These are phyloP conservation scores for Cyanoliseus patagonus DNA, from an alignment of 2,113 vertebrate genomes.

Conservation along the genomic window DNA sequence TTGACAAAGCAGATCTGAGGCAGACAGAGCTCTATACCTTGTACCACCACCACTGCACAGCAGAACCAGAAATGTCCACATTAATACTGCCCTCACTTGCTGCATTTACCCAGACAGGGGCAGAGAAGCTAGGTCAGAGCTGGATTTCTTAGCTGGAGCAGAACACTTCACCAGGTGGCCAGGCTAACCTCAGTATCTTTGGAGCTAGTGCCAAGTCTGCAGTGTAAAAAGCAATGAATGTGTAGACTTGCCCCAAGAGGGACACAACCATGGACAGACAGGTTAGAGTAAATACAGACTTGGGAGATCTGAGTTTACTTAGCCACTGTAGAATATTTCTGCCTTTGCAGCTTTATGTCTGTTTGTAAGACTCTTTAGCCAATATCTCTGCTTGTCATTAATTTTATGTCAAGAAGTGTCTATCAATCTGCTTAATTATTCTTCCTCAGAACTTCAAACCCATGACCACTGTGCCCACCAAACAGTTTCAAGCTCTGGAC, in stretches of 20 bases:
- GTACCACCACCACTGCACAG: not conserved
- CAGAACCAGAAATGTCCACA: not conserved
- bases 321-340: not conserved
- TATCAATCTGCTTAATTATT: not conserved
- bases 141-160: not conserved
- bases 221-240: not conserved
- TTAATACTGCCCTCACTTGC: not conserved
- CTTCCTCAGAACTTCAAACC: not conserved
- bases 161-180: not conserved
- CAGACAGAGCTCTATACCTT: not conserved
- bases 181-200: not conserved
- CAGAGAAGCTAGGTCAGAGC: not conserved
- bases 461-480: not conserved
- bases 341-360: not conserved
- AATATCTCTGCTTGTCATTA: not conserved
- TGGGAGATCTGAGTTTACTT: not conserved
- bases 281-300: not conserved
- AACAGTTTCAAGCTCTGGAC: not conserved
- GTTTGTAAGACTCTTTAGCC: not conserved
- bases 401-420: not conserved
- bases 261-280: not conserved
- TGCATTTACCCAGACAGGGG: not conserved
- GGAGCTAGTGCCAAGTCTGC: not conserved
- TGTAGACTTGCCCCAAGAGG: not conserved
- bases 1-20: not conserved